Base-by-base conservation (phyloP, 64 coral and sea anemone species). In the Anthopleura sola region DNA sequence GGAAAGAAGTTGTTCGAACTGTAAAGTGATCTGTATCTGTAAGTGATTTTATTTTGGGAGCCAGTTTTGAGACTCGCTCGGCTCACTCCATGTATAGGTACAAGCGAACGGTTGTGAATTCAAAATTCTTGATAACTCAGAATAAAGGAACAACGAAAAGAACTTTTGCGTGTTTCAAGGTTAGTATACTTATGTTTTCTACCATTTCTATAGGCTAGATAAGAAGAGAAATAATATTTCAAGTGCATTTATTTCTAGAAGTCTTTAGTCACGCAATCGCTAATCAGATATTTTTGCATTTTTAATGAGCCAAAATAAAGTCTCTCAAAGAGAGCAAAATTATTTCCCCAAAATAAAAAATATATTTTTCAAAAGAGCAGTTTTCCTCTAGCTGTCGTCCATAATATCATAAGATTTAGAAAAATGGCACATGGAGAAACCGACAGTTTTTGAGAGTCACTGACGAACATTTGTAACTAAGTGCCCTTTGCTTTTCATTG, bases 351-450 rank as follows among this genome's bases (percentile, higher is more conserved):
- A 14, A 75, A 75, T 33, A 75, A 29, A 33, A 75, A 75, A 75
- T 75, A 75, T 15, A 36, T 75, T 33, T 36, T 5, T 36, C 2
- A 75, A 75, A 76, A 76, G 74, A 76, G 16, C 74, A 36, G 10
- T 16, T 39, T 39, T 17, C 21, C 33, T 10, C 0, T 39, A 76
- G 74, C 21, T 39, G 6, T 76, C 37, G 37, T 37, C 10, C 33
- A 37, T 21, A 76, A 76, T 76, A 0, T 76, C 37, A 76, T 76
- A 16, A 76, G 37, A 76, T 76, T 76, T 76, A 10, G 21, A 76
- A 19, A 9, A 32, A 76, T 76, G 74, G 74, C 74, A 76, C 74
- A 76, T 76, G 74, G 74, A 16, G 74, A 76, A 76, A 76, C 21
- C 18, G 20, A 17, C 74, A 9, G 21, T 19, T 76, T 76, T 76